These are phyloP conservation scores for Enhydra lutris DNA, from an alignment of 2,113 vertebrate species.

Conservation along the genomic window DNA sequence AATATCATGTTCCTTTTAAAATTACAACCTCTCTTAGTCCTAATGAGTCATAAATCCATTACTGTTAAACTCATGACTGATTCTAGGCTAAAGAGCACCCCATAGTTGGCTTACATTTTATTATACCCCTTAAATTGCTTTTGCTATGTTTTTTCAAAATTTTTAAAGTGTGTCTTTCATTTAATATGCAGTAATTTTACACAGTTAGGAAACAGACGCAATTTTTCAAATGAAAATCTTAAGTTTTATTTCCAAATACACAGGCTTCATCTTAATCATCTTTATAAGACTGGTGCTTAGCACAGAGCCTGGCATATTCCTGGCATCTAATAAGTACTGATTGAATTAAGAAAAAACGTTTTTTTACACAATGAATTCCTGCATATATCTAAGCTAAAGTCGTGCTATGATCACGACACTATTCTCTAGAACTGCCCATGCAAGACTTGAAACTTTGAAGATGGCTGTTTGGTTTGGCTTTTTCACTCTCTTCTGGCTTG, in stretches of 20 bases:
- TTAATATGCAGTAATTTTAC: constrained; percentile 24
- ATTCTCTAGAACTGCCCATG: not conserved
- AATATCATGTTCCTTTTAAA: constrained; percentile 65
- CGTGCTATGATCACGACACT: not conserved
- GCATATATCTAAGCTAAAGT: not conserved
- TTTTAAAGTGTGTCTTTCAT: constrained; percentile 25
- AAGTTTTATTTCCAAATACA: constrained; percentile 19
- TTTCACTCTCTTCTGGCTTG: not conserved
- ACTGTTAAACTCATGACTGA: constrained; percentile 13
- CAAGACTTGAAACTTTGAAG: not conserved
- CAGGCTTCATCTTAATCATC: not conserved
- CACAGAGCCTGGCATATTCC: not conserved
- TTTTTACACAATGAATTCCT: not conserved
- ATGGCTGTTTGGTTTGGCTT: not conserved
- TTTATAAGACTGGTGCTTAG: not conserved
- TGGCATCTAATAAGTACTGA: not conserved
- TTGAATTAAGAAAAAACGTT: not conserved
- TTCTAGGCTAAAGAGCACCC: constrained; percentile 48
- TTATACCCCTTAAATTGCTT: constrained; percentile 30
- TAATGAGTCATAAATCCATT: constrained; percentile 64
- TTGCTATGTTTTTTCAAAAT: constrained; percentile 20
- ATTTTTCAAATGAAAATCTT: not conserved
- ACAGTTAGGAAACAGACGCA: not conserved
- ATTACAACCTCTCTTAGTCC: constrained; percentile 43
- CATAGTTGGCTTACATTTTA: constrained; percentile 44